These are phyloP conservation scores for Eilema sororculum DNA, from an alignment of 2,888 invertebrate genomes.

Conservation along the genomic window DNA sequence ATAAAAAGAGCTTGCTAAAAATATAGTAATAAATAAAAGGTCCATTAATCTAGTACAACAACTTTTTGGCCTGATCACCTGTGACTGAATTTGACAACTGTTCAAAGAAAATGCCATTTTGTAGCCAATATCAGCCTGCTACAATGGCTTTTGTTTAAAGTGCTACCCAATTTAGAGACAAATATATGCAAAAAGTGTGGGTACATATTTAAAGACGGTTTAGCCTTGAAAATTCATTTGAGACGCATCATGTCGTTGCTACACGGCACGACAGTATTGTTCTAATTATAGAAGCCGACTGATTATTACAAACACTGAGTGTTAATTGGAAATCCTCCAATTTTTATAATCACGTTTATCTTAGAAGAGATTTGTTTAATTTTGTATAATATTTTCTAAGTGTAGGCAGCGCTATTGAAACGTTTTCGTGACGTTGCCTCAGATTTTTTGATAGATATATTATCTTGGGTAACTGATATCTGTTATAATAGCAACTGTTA, in stretches of 20 bases:
- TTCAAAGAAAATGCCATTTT: not conserved
- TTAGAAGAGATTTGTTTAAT: not conserved
- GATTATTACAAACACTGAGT: not conserved
- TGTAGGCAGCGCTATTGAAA: not conserved
- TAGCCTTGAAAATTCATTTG: slow-evolving; percentile 13
- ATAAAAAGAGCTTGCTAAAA: not conserved
- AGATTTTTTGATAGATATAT: too few relatives aligned
- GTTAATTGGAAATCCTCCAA: slow-evolving; percentile 15
- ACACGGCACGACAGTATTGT: slow-evolving; percentile 5
- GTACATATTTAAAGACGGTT: slow-evolving; percentile 2
- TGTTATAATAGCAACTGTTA: not conserved
- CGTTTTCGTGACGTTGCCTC: not conserved
- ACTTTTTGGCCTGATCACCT: not conserved
- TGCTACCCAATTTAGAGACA: slow-evolving; percentile 4
- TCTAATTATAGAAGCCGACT: not conserved
- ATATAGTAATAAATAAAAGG: not conserved
- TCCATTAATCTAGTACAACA: not conserved
- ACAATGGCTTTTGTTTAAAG: not conserved
- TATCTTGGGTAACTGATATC: too few relatives aligned
- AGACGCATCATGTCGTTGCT: slow-evolving; percentile 9
- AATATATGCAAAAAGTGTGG: not conserved
- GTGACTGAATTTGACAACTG: not conserved
- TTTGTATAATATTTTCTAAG: not conserved
- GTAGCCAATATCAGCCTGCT: not conserved
- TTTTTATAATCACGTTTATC: not conserved